Base-by-base conservation (phyloP, 2,888 invertebrate genomes). In the Euplagia quadripunctaria region DNA sequence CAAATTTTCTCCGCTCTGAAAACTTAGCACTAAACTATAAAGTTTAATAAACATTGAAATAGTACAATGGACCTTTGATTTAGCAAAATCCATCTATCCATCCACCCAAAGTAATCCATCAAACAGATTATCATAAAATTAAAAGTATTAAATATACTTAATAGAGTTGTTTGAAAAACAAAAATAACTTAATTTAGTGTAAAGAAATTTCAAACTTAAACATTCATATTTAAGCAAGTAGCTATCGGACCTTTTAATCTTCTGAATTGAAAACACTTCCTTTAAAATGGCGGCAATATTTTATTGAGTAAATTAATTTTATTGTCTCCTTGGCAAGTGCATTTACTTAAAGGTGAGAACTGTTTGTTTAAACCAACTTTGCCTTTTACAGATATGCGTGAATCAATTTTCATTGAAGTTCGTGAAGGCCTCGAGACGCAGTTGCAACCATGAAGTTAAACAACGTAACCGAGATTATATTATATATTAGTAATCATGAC, bases 271-370 rank as follows among this genome's bases (percentile, higher is more conserved):
- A 49, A 46, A 43, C 58, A 68, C 68, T 63, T 74, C 71, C 68
- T 75, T 77, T 77, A 72, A 71, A 76, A 71, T 68, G 73, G 73
- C 66, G 74, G 67, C 73, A 79, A 68, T 84, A 73, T 77, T 67
- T 75, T 67, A 76, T 20, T 2, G 51, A 66, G 75, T 74, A 73
- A 80, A 76, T 76, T 71, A 76, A 0, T 82, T 74, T 78, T 74
- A 82, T 76, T 76, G 55, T 78, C 71, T 51, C 85, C 83, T 82
- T 83, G 83, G 65, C 76, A 80, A 72, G 8, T 74, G 55, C 66
- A 72, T 74, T 84, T 82, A 74, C 65, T 73, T 70, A 69, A 79
- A 82, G 85, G 74, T 75, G 74, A 74, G 66, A 80, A 78, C 55
- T 74, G 66, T 66, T 55, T 76, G 73, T 74, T 77, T 77, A 68